Base-by-base conservation (phyloP, 2,797 vertebrate species). In the Semaprochilodus insignis region DNA sequence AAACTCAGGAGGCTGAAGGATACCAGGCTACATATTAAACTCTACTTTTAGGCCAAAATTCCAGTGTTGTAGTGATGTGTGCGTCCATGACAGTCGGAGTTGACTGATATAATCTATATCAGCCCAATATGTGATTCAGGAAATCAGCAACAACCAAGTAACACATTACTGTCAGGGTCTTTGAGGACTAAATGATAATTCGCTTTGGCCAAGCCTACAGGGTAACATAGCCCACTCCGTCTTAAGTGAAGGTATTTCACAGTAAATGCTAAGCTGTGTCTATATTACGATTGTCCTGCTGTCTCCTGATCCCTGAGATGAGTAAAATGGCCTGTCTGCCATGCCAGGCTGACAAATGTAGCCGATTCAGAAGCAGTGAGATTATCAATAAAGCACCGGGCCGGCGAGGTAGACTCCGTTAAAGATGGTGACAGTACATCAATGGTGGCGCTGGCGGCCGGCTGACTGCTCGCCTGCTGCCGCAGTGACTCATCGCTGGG, bases 401-500 rank as follows among this genome's bases (percentile, higher is more conserved):
- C 17, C 44, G n/a, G 62, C 0, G 27, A 69, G 44, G 34, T 36
- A 72, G 55, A 65, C 71, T 71, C 57, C 25, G 66, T 72, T 65
- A 63, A 13, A 57, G 73, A 52, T 6, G 11, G 6, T 66, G 70
- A 77, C 65, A 54, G 70, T 21, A 73, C 51, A 66, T 80, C 44
- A 11, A 40, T 66, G 71, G 78, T 21, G 25, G 48, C 25, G 59
- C 52, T 51, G 70, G 36, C 60, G n/a, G 23, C 59, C 36, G 23
- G n/a, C 55, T 71, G 80, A 34, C 48, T 57, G 69, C 76, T 75
- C 44, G 19, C 36, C 59, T 74, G 25, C 48, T 70, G 63, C 16
- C 59, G 2, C 25, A n/a, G 69, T 82, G 84, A 82, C 75, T 67
- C 80, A 82, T 77, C 48, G 51, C 59, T 81, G 80, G 67, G 72